phyloP scores from a whole-genome alignment of 2,113 vertebrate genomes.

The human region DNA sequence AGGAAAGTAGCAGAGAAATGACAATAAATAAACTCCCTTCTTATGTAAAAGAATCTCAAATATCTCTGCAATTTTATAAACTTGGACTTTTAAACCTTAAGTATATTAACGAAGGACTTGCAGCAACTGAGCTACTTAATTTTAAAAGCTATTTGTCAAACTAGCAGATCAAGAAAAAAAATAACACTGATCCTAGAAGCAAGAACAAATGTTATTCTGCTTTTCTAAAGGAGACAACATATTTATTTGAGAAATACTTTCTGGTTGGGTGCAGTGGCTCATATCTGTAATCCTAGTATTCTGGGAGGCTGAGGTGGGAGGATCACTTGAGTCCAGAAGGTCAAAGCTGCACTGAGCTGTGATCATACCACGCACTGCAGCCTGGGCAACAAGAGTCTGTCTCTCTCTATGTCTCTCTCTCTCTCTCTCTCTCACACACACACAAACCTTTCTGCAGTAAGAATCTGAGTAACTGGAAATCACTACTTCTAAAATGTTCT shows the following conservation, averaged over 20 bases:
- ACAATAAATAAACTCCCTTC: neutral
- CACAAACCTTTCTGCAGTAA: neutral
- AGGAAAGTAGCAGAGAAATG: conserved; percentile 34
- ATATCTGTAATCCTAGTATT: too few species aligned
- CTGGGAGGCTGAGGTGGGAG: too few species aligned
- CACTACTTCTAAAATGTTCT: conserved; percentile 20
- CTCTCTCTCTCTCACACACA: too few species aligned
- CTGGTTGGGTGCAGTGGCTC: too few species aligned
- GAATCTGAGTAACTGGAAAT: conserved; percentile 15
- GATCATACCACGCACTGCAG: too few species aligned
- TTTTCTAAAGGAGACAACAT: conserved; percentile 13
- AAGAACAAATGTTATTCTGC: neutral
- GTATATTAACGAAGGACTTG: neutral
- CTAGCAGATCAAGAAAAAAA: neutral
- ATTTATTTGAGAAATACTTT: conserved; percentile 18
- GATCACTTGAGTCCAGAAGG: too few species aligned
- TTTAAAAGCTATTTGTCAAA: neutral
- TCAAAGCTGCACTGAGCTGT: too few species aligned
- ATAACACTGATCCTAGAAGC: neutral
- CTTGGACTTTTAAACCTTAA: neutral
- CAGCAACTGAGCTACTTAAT: neutral
- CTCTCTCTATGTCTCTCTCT: too few species aligned
- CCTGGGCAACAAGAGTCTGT: too few species aligned
- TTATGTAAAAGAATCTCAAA: conserved; percentile 15
- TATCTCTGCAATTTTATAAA: conserved; percentile 39